Evolutionary conservation across 2,113 vertebrate genomes (phyloP).

Genomic region (Otocyon megalotis): DNA sequence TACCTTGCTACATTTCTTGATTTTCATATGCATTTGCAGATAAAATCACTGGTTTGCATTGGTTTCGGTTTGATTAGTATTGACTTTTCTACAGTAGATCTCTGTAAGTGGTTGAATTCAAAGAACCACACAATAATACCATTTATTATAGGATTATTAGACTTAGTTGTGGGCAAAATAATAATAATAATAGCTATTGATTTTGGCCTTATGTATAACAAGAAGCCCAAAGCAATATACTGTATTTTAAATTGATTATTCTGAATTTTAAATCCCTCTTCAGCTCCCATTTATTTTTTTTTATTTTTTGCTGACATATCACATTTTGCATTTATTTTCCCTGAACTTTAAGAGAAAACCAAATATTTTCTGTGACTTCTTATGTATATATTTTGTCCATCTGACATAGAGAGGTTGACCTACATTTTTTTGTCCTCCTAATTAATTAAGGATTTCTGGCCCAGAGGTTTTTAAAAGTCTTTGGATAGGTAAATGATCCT

Average conservation of each 20-base stretch:
- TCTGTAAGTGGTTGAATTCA: background rate
- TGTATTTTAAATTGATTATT: background rate
- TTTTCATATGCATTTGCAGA: background rate
- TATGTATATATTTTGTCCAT: background rate
- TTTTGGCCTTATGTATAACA: background rate
- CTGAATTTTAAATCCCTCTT: background rate
- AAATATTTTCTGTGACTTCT: background rate
- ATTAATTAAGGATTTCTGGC: constrained; percentile 35
- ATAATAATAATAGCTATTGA: background rate
- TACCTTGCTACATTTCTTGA: background rate
- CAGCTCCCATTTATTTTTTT: background rate
- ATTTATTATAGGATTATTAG: background rate
- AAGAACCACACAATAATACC: background rate
- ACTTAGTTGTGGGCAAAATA: constrained; percentile 3
- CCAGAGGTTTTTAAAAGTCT: background rate
- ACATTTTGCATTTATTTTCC: background rate
- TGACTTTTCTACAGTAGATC: background rate
- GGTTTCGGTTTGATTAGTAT: background rate
- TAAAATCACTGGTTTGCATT: background rate
- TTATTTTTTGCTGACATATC: background rate
- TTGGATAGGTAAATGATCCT: background rate
- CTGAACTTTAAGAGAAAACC: background rate
- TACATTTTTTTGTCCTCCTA: background rate
- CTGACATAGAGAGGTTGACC: background rate
- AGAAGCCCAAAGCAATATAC: background rate